Percentiles rank a stretch among this genome's conserved stretches.
These are phyloP conservation scores for Neocloeon triangulifer DNA, from an alignment of 1,140 invertebrate genomes.

Conservation along the genomic window DNA sequence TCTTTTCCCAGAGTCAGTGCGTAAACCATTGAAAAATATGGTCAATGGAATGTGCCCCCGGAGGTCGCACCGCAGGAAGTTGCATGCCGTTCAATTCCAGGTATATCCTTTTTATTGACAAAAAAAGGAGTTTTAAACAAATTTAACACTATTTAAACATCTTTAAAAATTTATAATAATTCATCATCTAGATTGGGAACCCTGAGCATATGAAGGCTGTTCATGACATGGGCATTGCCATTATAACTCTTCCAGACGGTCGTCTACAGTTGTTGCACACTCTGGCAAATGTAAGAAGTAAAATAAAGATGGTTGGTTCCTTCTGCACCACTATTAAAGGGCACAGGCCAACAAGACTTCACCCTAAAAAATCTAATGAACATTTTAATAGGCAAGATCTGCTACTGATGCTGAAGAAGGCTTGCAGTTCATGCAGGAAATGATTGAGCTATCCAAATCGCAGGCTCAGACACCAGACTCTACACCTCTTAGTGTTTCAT, in stretches of 20 bases:
- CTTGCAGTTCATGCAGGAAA: slow-evolving; percentile 88
- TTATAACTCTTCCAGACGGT: slow-evolving; percentile 71
- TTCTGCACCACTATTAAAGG: no score
- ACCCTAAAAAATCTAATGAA: no score
- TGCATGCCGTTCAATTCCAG: slow-evolving; percentile 51
- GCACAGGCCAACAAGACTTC: background rate
- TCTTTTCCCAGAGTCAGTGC: slow-evolving; percentile 52
- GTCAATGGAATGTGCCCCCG: slow-evolving; percentile 59
- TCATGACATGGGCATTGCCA: slow-evolving; percentile 83
- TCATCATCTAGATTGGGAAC: slow-evolving; percentile 56
- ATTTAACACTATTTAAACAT: no score
- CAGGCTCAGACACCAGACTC: slow-evolving; percentile 35
- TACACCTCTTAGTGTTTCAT: slow-evolving; percentile 29
- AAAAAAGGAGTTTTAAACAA: no score
- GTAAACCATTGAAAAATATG: slow-evolving; percentile 54
- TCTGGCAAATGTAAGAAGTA: slow-evolving; percentile 45
- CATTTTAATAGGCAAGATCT: slow-evolving; percentile 44
- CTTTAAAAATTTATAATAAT: no score
- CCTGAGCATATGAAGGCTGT: slow-evolving; percentile 72
- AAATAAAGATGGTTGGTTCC: background rate
- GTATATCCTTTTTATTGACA: slow-evolving; percentile 13
- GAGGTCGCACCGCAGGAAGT: slow-evolving; percentile 26
- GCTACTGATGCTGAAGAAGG: slow-evolving; percentile 77
- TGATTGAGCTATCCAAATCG: slow-evolving; percentile 70
- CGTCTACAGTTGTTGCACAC: slow-evolving; percentile 75